Base-by-base conservation (phyloP, 2,888 invertebrate genomes). In the Dasysyrphus tricinctus region DNA sequence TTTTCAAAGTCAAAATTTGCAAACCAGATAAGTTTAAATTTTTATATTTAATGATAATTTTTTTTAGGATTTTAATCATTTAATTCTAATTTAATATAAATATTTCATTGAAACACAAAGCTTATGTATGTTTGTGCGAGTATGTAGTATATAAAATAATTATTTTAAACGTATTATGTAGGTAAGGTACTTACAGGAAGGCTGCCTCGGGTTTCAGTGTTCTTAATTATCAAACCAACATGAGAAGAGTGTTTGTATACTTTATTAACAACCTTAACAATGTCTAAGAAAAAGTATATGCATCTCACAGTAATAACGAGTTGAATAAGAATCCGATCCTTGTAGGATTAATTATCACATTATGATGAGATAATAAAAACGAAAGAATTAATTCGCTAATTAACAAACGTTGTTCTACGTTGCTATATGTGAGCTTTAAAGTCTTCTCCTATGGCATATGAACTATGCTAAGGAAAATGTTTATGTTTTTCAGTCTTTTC, bases 321-420 rank as follows among this genome's bases (percentile, higher is more conserved):
- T 19, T 32, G 32, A 32, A 32, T 42, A 59, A 82, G 91, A 92
- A 92, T 91, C 91, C 90, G 92, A 92, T 91, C 91, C 92, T 91
- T 90, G 89, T 90, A 90, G 92, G 92, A 92, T 92, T 92, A 92
- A 92, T 92, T 92, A 92, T 91, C 90, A 90, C 91, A 92, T 92
- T 92, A 92, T 91, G 90, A 92, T 91, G 90, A 91, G 90, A 90
- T 89, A 88, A 88, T 77, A 73, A 84, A 84, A 82, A 67, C 75
- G 47, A 76, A 51, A 12, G 24, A 6, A 12, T 51, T 75, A 78
- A 65, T 70, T 87, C 79, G 72, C 87, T 87, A 87, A 87, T 87
- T 87, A 87, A 83, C 79, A 80, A 76, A 76, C 82, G 79, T 75
- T 87, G 87, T 32, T 32, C 32, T 5, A 32, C 5, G 32, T 32